Base-by-base conservation (phyloP, 2,888 invertebrate genomes). In the Cephus sareptanus region DNA sequence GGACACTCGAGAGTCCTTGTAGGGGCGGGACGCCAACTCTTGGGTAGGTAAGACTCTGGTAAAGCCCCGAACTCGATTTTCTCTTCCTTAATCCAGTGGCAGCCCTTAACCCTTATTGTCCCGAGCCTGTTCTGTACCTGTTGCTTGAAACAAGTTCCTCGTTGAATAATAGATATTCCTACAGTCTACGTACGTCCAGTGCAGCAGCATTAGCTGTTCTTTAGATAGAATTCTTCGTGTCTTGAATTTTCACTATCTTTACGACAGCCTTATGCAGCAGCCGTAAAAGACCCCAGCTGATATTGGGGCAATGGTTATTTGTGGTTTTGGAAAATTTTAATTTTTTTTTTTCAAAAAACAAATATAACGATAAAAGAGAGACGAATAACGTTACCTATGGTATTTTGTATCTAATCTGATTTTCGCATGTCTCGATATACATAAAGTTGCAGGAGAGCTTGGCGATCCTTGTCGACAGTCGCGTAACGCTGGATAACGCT, bases 121-220 rank as follows among this genome's bases (percentile, higher is more conserved):
- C 83, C 82, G 77, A 81, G 84, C 78, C 76, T 69, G 79, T 81
- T 75, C 78, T 79, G 85, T 84, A 90, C 90, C 90, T 90, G 90
- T 90, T 90, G 90, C 90, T 88, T 85, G 87, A 85, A 89, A 87
- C 87, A 87, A 86, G 85, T 85, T 86, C 86, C 85, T 85, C 85
- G 86, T 85, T 89, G 89, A 89, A 90, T 89, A 88, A 89, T 89
- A 87, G 86, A 88, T 87, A 86, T 86, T 82, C 83, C 84, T 84
- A 85, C 23, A 56, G 40, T 56, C 4, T 9, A 23, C 6, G 40
- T 56, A 56, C 40, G 23, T 9, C 40, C 40, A 23, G 23, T 56
- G 23, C 23, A 6, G 23, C 23, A 6, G 40, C 23, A 15, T 2
- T 56, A 56, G 40, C 6, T 9, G 40, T 56, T 23, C 15, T 23